Base-by-base conservation (phyloP, 2,113 vertebrate genomes). In the Brachyhypopomus gauderio region DNA sequence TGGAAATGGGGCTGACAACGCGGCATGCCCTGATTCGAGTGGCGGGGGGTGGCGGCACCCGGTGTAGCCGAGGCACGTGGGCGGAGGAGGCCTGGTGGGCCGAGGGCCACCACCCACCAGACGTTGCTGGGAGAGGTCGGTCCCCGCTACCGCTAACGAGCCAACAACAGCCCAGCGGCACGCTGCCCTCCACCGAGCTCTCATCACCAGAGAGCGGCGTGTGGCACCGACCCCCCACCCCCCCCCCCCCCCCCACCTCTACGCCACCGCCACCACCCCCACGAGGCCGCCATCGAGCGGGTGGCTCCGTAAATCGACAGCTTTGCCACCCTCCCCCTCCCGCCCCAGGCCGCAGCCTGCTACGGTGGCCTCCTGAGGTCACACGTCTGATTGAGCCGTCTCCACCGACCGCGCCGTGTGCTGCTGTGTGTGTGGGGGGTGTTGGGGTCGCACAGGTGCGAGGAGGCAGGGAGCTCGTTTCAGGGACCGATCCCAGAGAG, bases 301-400 rank as follows among this genome's bases (percentile, higher is more conserved):
- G 69, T 81, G 67, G 83, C 87, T 85, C 88, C 89, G 88, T 90
- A 90, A 90, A 93, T 89, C 89, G 89, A 91, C 88, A 88, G 89
- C 90, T 92, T 90, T 87, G 74, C 77, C 84, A 23, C 80, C 86
- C 86, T 85, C 84, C 87, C 85, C 82, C 86, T 81, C 22, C 48
- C 34, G 22, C 19, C 58, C 12, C 59, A 22, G 55, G 52, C 25
- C 17, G 25, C 56, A 23, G 25, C 8, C 7, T 23, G 16, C 52
- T 55, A 27, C 45, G 23, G 22, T 16, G 27, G 17, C 78, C 86
- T 85, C 88, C 74, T 75, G 55, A 88, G 77, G 85, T 60, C 77
- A 86, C 88, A 86, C 83, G 87, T 91, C 87, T 91, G 90, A 92
- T 93, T 90, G 90, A 88, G 62, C 63, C 72, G 62, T 84, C 82